Evolutionary conservation across 2,797 vertebrate genomes (phyloP).

Genomic region (Knipowitschia caucasica): DNA sequence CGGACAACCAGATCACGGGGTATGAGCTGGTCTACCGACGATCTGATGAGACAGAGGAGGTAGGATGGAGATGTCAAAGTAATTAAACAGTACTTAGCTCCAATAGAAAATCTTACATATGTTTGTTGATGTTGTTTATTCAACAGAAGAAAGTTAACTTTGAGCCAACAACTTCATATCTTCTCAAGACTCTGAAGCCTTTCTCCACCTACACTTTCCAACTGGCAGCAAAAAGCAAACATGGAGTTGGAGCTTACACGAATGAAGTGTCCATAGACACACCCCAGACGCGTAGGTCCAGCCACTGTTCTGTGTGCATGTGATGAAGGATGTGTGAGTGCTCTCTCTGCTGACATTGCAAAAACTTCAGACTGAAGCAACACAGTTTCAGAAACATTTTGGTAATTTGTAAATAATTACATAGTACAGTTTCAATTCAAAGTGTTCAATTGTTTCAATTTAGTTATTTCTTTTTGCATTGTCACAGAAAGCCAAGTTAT

Average conservation of each 20-base stretch:
- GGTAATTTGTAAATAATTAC: background rate
- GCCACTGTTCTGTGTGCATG: constrained; percentile 41
- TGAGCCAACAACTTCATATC: constrained; percentile 86
- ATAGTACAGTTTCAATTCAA: background rate
- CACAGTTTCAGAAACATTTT: background rate
- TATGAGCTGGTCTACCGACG: constrained; percentile 92
- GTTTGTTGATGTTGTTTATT: background rate
- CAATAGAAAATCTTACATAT: background rate
- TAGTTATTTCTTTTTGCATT: constrained; percentile 43
- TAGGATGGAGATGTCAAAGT: constrained; percentile 42
- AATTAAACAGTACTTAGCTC: background rate
- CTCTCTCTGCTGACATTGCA: constrained; percentile 54
- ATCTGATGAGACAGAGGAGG: constrained; percentile 90
- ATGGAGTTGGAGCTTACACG: constrained; percentile 93
- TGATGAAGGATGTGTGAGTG: constrained; percentile 25
- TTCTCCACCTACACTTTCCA: constrained; percentile 95
- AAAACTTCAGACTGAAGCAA: constrained; percentile 8
- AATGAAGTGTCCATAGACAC: constrained; percentile 93
- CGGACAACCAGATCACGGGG: constrained; percentile 90
- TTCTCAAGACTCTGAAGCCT: constrained; percentile 91
- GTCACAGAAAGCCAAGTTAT: constrained; percentile 42
- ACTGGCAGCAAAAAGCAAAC: constrained; percentile 90
- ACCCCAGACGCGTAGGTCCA: constrained; percentile 95
- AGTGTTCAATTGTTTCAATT: background rate
- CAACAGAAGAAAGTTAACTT: constrained; percentile 83